Base-by-base conservation (phyloP, 2,888 invertebrate species). In the Pyrgus malvae region DNA sequence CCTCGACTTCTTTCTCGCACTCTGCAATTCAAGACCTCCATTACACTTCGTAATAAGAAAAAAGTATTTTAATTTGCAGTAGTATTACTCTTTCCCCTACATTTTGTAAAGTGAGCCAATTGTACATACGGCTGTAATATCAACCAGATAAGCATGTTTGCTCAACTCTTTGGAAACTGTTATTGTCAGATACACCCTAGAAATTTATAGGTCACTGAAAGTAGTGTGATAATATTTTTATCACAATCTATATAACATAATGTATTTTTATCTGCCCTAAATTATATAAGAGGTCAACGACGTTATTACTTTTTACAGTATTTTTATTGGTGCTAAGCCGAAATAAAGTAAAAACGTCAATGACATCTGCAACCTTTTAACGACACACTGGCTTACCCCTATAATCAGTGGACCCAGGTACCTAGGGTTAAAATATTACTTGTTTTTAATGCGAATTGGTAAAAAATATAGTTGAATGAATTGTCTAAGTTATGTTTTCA, bases 1-100 rank as follows among this genome's bases (percentile, higher is more conserved):
- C 86, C 83, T 16, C 91, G 84, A 62, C 90, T 90, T 38, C 90
- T 78, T 63, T 92, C 92, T 2, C 90, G 83, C 19, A 92, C 88
- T 63, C 92, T 92, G 81, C 54, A 90, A 89, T 70, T 66, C 57
- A 73, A 62, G 63, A 74, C 63, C 63, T 74, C 62, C 72, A 80
- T 76, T 58, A 57, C 65, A 50, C 5, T 55, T n/a, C n/a, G n/a
- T n/a, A n/a, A n/a, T n/a, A n/a, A n/a, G n/a, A n/a, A n/a, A n/a
- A n/a, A n/a, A n/a, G n/a, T n/a, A n/a, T n/a, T n/a, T n/a, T 3
- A 37, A 17, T n/a, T 4, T 4, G 37, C n/a, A 27, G 21, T 14
- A 57, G 68, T 69, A 58, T 61, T 57, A 37, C 56, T 60, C 66
- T 60, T 62, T 60, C 61, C 59, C 54, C 51, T 31, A 42, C 53